Evolutionary conservation across 1,140 invertebrate species (phyloP).

Genomic region (Samia ricini): DNA sequence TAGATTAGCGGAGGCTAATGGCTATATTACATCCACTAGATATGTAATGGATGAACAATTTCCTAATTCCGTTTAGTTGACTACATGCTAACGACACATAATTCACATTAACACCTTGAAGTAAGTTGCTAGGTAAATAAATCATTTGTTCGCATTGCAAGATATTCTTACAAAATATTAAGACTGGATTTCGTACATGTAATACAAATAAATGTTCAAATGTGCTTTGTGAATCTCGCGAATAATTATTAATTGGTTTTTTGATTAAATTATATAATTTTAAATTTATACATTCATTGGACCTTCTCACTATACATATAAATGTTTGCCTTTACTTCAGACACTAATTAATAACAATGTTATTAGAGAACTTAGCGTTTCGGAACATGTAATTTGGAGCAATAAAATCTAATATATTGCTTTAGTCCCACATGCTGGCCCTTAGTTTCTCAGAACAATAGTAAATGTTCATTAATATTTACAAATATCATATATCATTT

Average conservation of each 20-base stretch:
- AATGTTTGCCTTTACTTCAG: background rate
- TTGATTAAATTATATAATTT: too few species aligned
- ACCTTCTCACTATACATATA: background rate
- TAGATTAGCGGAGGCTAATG: background rate
- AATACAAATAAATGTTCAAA: background rate
- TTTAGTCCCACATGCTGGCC: slow-evolving; percentile 17
- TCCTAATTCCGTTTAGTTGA: background rate
- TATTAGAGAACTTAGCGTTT: slow-evolving; percentile 31
- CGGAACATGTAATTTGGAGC: slow-evolving; percentile 39
- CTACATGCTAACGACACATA: too few species aligned
- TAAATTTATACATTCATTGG: background rate
- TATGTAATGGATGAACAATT: background rate
- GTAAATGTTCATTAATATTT: too few species aligned
- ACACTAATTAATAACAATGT: background rate
- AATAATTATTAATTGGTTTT: background rate
- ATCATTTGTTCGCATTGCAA: background rate
- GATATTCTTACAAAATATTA: background rate
- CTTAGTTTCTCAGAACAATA: slow-evolving; percentile 21
- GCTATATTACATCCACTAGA: background rate
- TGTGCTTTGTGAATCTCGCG: background rate
- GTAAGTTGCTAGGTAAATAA: background rate
- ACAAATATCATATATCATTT: too few species aligned
- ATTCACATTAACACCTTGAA: too few species aligned
- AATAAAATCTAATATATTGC: slow-evolving; percentile 29
- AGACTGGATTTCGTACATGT: background rate